Conservation (phyloP, 2,888 invertebrate species). For the Dryocosmus kuriphilus region DNA sequence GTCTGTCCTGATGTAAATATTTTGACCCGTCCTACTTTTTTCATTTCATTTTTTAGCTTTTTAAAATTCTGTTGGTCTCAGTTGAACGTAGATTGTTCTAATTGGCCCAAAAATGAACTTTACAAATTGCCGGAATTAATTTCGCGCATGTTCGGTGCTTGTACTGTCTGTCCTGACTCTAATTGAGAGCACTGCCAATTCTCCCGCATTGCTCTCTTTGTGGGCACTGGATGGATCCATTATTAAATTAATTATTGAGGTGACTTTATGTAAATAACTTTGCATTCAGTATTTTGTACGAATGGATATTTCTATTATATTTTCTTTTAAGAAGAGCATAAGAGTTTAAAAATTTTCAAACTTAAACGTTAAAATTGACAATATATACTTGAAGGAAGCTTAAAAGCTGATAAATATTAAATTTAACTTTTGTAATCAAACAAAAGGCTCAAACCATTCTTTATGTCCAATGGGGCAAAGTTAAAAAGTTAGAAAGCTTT, state of each 20-base stretch:
- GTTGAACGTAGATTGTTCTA: background rate
- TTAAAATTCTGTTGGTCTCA: slow-evolving; percentile 5
- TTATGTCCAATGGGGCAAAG: too few species aligned
- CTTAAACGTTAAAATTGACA: too few species aligned
- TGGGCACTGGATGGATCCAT: background rate
- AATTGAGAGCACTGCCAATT: slow-evolving; percentile 1
- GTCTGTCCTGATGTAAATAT: background rate
- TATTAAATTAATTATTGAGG: background rate
- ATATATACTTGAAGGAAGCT: too few species aligned
- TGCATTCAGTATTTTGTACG: background rate
- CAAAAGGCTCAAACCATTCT: too few species aligned
- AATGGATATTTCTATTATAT: background rate
- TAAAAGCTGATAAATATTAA: too few species aligned
- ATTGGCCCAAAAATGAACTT: slow-evolving; percentile 8
- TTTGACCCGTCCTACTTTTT: background rate
- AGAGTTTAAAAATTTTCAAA: too few species aligned
- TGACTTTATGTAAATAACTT: background rate
- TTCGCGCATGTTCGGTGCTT: slow-evolving; percentile 7
- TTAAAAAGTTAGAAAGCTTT: too few species aligned
- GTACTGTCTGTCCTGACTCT: background rate
- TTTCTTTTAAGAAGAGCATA: background rate
- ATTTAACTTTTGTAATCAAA: too few species aligned
- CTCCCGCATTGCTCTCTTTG: background rate
- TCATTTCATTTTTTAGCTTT: background rate
- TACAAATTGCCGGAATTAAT: slow-evolving; percentile 26